Evolutionary conservation across 2,888 invertebrate species (phyloP), one percentile per base, ranked within the genome.

Genomic region (Dusona sp.): DNA sequence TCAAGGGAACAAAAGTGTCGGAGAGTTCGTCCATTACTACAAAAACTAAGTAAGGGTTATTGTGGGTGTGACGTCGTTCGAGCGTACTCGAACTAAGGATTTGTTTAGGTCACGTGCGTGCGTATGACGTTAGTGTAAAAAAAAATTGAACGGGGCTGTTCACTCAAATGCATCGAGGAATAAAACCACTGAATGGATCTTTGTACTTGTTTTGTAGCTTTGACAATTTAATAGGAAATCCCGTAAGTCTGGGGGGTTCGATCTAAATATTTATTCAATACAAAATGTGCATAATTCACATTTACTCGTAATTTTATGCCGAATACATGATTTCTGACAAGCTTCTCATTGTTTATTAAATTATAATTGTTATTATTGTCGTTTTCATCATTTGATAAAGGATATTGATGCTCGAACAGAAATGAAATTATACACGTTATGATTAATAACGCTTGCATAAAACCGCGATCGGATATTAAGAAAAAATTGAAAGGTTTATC

Each of bases 61-160:
- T 36, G 54, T 22, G 65, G 65, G 79, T 84, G 75, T 84, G n/a
- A 61, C 48, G 19, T 57, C 61, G 45, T 72, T 84, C 68, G 48
- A 51, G 33, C 57, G 7, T 42, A 29, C 48, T 77, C 29, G 11
- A 77, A 77, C 19, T 19, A n/a, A 38, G 61, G 72, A 72, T 84
- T 80, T 77, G 80, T 80, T 80, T 77, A n/a, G 70, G 70, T 57
- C 84, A 80, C 84, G 84, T 80, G 84, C 25, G 38, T 64, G 42
- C 61, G 42, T 25, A 3, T 61, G 25, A 29, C 25, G 22, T 36
- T 29, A 48, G 70, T 45, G 19, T n/a, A 29, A 25, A 22, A 64
- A 73, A 83, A 67, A 79, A 74, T 68, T n/a, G 57, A 51, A 36
- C 9, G 72, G 22, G 25, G 45, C 29, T 36, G 51, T 54, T 51